Evolutionary conservation across 2,888 invertebrate species (phyloP).

Genomic region (Drosophila algonquin): DNA sequence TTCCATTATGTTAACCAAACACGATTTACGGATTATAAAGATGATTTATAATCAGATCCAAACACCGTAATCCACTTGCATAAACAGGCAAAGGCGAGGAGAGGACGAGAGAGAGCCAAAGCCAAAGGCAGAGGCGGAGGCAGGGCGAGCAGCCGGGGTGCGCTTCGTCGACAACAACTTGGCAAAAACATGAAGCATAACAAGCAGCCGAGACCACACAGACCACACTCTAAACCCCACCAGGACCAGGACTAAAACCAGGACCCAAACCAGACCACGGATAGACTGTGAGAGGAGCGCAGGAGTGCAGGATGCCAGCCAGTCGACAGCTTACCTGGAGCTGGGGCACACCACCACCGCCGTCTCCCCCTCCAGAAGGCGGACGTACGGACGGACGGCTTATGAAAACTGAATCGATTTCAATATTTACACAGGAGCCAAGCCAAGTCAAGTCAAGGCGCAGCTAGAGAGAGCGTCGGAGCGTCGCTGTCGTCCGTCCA

Average conservation of each 20-base stretch:
- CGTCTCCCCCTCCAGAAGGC: not conserved
- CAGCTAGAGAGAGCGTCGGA: conserved; percentile 19
- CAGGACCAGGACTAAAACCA: not conserved
- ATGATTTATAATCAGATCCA: conserved; percentile 80
- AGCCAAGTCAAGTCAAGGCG: conserved; percentile 16
- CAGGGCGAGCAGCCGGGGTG: not conserved
- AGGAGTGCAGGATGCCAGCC: conserved; percentile 28
- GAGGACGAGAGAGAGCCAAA: conserved; percentile 6
- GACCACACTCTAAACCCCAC: conserved; percentile 20
- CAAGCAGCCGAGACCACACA: conserved; percentile 64
- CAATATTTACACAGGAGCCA: conserved; percentile 71
- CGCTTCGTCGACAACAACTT: conserved; percentile 53
- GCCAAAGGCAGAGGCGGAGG: conserved; percentile 3
- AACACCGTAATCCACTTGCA: conserved; percentile 80
- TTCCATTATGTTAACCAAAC: conserved; percentile 81
- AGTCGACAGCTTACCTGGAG: conserved; percentile 39
- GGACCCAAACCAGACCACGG: conserved; percentile 10
- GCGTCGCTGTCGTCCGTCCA: no score
- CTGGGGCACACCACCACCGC: no score
- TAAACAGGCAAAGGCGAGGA: conserved; percentile 66
- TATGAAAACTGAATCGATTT: conserved; percentile 77
- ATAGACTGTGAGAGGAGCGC: not conserved
- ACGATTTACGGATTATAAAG: conserved; percentile 81
- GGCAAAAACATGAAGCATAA: conserved; percentile 73
- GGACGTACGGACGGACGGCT: conserved; percentile 28